These are phyloP conservation scores for Apostichopus parvimensis DNA, from an alignment of 35 echinoderm and acorn worm genomes.

Conservation along the genomic window DNA sequence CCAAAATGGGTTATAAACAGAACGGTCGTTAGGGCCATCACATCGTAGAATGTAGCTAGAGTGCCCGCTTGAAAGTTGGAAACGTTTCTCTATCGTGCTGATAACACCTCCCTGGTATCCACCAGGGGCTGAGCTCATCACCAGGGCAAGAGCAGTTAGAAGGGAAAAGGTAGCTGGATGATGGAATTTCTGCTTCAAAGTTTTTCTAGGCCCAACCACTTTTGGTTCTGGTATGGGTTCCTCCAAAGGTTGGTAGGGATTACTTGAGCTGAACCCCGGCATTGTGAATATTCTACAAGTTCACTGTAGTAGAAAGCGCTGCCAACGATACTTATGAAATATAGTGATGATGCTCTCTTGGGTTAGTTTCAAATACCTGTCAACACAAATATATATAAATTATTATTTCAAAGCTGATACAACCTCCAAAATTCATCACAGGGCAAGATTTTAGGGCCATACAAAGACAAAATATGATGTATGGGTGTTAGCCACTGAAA, in stretches of 20 bases:
- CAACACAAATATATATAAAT: no score
- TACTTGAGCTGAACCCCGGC: neutral
- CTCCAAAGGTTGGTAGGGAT: conserved; percentile 10
- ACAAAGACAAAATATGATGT: no score
- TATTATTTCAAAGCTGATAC: no score
- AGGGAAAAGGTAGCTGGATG: conserved; percentile 14
- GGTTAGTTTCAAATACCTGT: no score
- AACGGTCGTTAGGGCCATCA: conserved; percentile 28
- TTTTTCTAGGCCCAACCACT: neutral
- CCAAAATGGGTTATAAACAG: conserved; percentile 61
- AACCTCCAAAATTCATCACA: no score
- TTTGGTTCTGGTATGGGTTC: neutral
- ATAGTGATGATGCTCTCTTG: no score
- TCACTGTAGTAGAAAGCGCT: no score
- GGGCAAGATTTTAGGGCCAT: no score
- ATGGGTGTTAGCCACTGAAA: no score
- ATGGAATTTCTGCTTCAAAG: conserved; percentile 3
- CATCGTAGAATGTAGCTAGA: conserved; percentile 47
- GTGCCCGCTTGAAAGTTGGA: conserved; percentile 50
- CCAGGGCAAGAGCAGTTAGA: neutral
- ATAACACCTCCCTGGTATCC: conserved; percentile 42
- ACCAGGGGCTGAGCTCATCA: conserved; percentile 9
- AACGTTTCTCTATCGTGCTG: conserved; percentile 54
- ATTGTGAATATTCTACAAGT: neutral
- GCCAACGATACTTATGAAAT: no score